Evolutionary conservation across 2,888 invertebrate genomes (phyloP).

Genomic region (Patella ulyssiponensis): DNA sequence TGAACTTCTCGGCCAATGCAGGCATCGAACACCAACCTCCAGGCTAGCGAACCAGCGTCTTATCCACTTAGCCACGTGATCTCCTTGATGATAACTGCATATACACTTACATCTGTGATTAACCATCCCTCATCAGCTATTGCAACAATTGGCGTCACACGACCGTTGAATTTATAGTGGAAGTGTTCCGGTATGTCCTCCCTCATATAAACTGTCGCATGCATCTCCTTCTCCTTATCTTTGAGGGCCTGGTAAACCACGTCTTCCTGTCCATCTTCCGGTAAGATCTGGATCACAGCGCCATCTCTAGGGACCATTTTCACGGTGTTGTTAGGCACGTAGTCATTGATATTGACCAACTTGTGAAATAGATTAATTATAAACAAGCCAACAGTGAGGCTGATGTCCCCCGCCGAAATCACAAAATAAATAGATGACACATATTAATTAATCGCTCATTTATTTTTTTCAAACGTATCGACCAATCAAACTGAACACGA

Average conservation of each 20-base stretch:
- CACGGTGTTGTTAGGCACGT: background rate
- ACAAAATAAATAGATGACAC: no score
- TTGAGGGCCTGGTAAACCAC: constrained; percentile 45
- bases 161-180: constrained; percentile 77
- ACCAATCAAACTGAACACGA: no score
- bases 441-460: no score
- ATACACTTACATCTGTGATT: constrained; percentile 46
- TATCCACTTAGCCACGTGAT: no score
- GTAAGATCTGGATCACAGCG: constrained; percentile 43
- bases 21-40: no score
- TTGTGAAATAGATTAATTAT: background rate
- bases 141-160: constrained; percentile 78
- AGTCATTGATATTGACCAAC: constrained; percentile 22
- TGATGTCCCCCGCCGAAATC: no score
- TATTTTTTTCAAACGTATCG: no score
- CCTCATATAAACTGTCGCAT: constrained; percentile 75
- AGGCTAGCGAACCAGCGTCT: no score
- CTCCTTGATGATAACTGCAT: no score
- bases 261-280: constrained; percentile 32
- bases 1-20: no score
- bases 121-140: constrained; percentile 78
- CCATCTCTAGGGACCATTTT: constrained; percentile 35
- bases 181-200: constrained; percentile 72
- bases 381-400: background rate
- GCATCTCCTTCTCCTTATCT: constrained; percentile 29